Evolutionary conservation across 2,113 vertebrate species (phyloP).

Genomic region (Chaetodon auriga): DNA sequence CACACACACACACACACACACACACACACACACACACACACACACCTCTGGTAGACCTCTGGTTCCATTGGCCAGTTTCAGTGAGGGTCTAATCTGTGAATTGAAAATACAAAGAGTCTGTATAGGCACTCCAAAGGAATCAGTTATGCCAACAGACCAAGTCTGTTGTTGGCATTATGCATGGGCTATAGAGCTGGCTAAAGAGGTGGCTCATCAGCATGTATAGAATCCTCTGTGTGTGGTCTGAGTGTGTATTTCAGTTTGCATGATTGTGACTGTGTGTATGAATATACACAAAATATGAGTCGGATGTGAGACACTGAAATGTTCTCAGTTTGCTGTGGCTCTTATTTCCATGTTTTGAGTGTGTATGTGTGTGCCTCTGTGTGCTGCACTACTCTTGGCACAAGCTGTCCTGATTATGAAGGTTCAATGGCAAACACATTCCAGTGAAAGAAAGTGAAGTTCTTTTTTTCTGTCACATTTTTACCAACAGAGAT

Average conservation of each 20-base stretch:
- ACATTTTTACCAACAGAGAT: not conserved
- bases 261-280: not conserved
- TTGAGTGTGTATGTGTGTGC: not conserved
- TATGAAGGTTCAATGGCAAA: constrained; percentile 30
- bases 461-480: not conserved
- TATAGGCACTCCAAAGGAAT: constrained; percentile 5
- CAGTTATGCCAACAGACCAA: not conserved
- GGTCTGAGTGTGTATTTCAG: constrained; percentile 2
- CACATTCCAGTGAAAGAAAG: constrained; percentile 17
- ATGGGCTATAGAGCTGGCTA: constrained; percentile 16
- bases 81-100: constrained; percentile 47
- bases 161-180: constrained; percentile 13
- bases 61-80: constrained; percentile 21
- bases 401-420: constrained; percentile 24
- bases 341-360: not conserved
- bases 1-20: not conserved
- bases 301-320: constrained; percentile 22
- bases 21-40: constrained; percentile 8
- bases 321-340: not conserved
- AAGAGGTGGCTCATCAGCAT: constrained; percentile 1
- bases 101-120: constrained; percentile 39
- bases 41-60: too few species aligned
- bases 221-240: not conserved
- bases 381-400: constrained; percentile 1
- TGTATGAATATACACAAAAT: constrained; percentile 28